Percentiles rank a stretch among this genome's conserved stretches.
Conservation (phyloP, 2,113 vertebrate genomes). For the Cinclus cinclus region DNA sequence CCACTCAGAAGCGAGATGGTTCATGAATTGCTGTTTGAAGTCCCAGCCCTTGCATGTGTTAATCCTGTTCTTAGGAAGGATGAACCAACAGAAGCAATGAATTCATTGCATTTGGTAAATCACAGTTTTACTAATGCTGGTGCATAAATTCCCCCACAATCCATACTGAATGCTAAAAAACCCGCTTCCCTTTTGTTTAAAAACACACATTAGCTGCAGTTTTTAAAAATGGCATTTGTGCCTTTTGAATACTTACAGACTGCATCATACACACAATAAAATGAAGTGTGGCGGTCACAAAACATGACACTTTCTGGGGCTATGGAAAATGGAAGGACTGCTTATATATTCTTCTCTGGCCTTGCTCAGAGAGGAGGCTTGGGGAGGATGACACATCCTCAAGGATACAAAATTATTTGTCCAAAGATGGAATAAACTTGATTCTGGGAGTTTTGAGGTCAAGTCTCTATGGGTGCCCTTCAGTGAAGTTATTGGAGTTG, state of each 20-base stretch:
- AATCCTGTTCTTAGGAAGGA: background rate
- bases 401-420: background rate
- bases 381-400: background rate
- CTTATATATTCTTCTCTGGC: background rate
- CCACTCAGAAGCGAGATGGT: background rate
- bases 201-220: background rate
- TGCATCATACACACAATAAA: background rate
- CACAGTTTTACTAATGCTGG: background rate
- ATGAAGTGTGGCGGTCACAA: background rate
- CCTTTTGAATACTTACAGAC: background rate
- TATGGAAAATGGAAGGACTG: background rate
- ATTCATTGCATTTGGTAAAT: background rate
- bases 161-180: background rate
- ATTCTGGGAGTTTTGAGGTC: background rate
- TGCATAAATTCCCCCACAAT: background rate
- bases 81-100: background rate
- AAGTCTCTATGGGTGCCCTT: background rate
- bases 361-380: background rate
- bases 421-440: background rate
- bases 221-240: background rate
- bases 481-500: background rate
- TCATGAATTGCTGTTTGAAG: background rate
- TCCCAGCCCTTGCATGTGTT: background rate
- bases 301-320: background rate
- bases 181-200: background rate